Conservation (phyloP, 2,113 vertebrate genomes). For the Eptatretus burgeri region DNA sequence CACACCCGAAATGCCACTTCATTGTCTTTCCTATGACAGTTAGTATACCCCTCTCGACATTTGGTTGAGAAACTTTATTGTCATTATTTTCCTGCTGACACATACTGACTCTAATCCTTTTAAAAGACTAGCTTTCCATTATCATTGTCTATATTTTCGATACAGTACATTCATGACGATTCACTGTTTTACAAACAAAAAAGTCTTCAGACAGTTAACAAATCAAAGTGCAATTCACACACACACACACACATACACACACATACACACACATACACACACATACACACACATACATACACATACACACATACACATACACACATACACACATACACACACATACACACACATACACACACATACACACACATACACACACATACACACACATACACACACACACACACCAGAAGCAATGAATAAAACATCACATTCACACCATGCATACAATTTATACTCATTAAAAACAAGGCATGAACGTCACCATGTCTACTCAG, state of each 20-base stretch:
- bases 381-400: background rate
- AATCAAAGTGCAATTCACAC: background rate
- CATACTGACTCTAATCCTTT: too few species aligned
- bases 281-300: background rate
- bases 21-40: slow-evolving; percentile 7
- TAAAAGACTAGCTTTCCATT: too few species aligned
- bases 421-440: background rate
- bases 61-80: too few species aligned
- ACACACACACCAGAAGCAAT: background rate
- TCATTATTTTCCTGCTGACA: too few species aligned
- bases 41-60: too few species aligned
- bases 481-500: too few species aligned
- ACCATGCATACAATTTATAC: background rate
- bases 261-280: background rate
- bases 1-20: slow-evolving; percentile 31
- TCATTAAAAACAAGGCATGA: too few species aligned
- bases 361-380: background rate
- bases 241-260: background rate
- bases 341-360: background rate
- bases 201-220: too few species aligned
- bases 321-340: background rate
- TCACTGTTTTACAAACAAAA: too few species aligned
- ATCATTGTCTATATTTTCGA: too few species aligned
- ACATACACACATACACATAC: background rate
- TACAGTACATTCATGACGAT: too few species aligned